Evolutionary conservation across 2,888 invertebrate species (phyloP), one percentile per base, ranked within the genome.

Genomic region (Ariolimax columbianus): DNA sequence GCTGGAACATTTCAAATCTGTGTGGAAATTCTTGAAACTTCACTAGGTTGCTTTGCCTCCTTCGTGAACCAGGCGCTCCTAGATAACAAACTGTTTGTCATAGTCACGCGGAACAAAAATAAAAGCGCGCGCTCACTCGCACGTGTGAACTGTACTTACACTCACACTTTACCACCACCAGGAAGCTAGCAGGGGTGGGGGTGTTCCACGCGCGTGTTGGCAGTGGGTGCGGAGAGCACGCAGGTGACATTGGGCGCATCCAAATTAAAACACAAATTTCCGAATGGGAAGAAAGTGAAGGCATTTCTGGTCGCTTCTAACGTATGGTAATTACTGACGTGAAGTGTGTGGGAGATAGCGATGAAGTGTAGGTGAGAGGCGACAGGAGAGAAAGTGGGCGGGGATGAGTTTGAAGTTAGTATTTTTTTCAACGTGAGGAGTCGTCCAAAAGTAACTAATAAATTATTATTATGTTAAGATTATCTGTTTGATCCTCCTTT

Each of bases 61-160:
- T 63, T n/a, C 23, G 23, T 1, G 26, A 11, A n/a, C 2, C n/a
- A 26, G n/a, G n/a, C 59, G n/a, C 59, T n/a, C 66, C 33, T 66
- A 66, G 30, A 14, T 14, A 11, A 66, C 11, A 6, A 11, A 11
- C 9, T 19, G 14, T 33, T 1, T 63, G n/a, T 63, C 30, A 2
- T 36, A 33, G 66, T 30, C 30, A 33, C 66, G 30, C 33, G 66
- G 59, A 30, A 33, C 63, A 7, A 30, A 33, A 30, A 23, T 38
- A 26, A 40, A 70, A 70, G 1, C 38, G 36, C 23, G 17, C 38
- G 70, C 70, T 36, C 38, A 70, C 17, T 36, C 14, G 70, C 70
- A 70, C 70, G 72, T 23, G 72, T 72, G 40, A 72, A 72, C 72
- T 72, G 40, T 26, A 72, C 72, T 72, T 72, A 38, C 19, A 38